Conservation (phyloP, 2,113 vertebrate genomes). For the Trachemys scripta region DNA sequence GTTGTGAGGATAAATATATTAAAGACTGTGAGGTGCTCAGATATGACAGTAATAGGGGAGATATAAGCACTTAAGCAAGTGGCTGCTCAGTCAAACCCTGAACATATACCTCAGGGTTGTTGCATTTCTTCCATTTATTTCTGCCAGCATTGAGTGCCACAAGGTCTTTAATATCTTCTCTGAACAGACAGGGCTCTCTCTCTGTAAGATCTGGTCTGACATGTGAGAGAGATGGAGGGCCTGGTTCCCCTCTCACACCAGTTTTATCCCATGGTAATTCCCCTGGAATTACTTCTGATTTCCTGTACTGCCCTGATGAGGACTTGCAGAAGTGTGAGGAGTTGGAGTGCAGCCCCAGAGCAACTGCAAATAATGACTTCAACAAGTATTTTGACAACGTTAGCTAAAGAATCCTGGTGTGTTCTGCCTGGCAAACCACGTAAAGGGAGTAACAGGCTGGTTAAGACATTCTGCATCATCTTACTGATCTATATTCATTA, state of each 20-base stretch:
- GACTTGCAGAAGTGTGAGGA: fast-evolving
- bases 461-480: not conserved
- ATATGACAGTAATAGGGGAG: fast-evolving
- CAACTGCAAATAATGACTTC: not conserved
- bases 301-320: not conserved
- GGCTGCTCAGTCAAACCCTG: not conserved
- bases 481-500: not conserved
- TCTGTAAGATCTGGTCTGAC: not conserved
- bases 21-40: fast-evolving
- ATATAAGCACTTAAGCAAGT: not conserved
- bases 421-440: not conserved
- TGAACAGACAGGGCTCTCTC: not conserved
- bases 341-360: not conserved
- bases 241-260: not conserved
- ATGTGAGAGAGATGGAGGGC: not conserved
- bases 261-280: not conserved
- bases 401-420: not conserved
- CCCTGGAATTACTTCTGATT: not conserved
- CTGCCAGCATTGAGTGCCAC: not conserved
- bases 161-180: not conserved
- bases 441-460: not conserved
- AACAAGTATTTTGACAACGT: not conserved
- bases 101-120: fast-evolving
- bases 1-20: not conserved
- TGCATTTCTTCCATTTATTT: not conserved